Base-by-base conservation (phyloP, 92 coral and sea anemone genomes). In the Zoanthus sociatus region DNA sequence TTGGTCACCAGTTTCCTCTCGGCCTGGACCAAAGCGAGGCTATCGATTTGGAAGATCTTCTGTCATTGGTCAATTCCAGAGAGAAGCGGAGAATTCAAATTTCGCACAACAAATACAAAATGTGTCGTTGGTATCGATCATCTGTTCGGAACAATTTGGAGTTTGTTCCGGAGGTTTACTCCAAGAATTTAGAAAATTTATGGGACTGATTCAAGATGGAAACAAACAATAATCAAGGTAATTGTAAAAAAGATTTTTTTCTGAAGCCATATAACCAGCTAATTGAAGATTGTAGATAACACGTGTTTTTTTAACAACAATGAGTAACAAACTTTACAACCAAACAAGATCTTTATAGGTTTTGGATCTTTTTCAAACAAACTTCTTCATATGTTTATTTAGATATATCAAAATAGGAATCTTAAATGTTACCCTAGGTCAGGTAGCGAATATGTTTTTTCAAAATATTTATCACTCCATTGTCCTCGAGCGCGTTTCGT, bases 31-130 rank as follows among this genome's bases (percentile, higher is more conserved):
- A 81, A 66, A 81, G 42, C 85, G 85, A 81, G 85, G 55, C 75
- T 45, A 21, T 11, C 1, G 7, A 5, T 14, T 58, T 7, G 46
- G 15, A 46, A 46, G 45, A 2, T 20, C 58, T 42, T 50, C 63
- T 81, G 26, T 81, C 74, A 81, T 81, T 81, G 85, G 85, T 63
- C 85, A 66, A 44, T 66, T 81, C 5, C 32, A 67, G 46, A 46
- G 60, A 81, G 60, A 15, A 14, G 75, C 47, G 63, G 63, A 66
- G 11, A 60, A 81, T 81, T 81, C 85, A 81, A 81, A 81, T 37
- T 44, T 46, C 60, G 9, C 54, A 61, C 71, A 58, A 64, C 84
- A 78, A 60, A 46, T 9, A 47, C 20, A 76, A 32, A 76, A 78
- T 53, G 84, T 71, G 73, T 66, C 85, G 75, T 81, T 63, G 42